These are phyloP conservation scores for Heliconius charithonia DNA, from an alignment of 2,888 invertebrate species.

Conservation along the genomic window DNA sequence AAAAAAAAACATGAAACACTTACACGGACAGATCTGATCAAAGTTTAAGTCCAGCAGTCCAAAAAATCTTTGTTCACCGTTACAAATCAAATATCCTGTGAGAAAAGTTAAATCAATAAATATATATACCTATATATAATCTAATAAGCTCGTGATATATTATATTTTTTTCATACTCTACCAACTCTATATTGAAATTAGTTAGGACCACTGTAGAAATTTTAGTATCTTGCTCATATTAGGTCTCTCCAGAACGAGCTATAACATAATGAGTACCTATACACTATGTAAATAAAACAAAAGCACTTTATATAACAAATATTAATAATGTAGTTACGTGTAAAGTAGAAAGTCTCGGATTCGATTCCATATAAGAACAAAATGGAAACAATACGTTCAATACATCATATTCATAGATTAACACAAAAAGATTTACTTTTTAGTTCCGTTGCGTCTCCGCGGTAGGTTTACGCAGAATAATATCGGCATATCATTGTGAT, in stretches of 20 bases:
- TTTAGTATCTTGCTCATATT: neutral
- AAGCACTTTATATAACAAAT: neutral
- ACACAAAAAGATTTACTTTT: conserved; percentile 20
- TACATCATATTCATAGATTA: neutral
- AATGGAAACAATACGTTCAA: conserved; percentile 13
- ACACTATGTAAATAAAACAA: neutral
- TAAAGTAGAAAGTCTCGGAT: conserved; percentile 14
- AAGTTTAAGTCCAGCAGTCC: too few species aligned
- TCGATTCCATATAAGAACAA: neutral
- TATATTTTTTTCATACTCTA: neutral
- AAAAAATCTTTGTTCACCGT: too few species aligned
- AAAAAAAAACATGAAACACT: too few species aligned
- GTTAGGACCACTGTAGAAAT: neutral
- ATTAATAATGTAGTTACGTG: conserved; percentile 17
- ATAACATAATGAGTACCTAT: neutral
- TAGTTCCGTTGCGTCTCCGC: conserved; percentile 33
- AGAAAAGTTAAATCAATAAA: too few species aligned
- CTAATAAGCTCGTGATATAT: too few species aligned
- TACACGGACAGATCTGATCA: too few species aligned
- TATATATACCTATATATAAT: too few species aligned
- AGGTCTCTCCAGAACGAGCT: neutral
- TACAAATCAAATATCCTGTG: too few species aligned
- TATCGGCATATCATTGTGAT: conserved; percentile 39
- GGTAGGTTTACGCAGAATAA: conserved; percentile 37
- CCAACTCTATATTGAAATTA: neutral